Percentiles rank a stretch among this genome's conserved stretches.
Conservation (phyloP, 64 coral and sea anemone genomes). For the Montipora efflorescens region DNA sequence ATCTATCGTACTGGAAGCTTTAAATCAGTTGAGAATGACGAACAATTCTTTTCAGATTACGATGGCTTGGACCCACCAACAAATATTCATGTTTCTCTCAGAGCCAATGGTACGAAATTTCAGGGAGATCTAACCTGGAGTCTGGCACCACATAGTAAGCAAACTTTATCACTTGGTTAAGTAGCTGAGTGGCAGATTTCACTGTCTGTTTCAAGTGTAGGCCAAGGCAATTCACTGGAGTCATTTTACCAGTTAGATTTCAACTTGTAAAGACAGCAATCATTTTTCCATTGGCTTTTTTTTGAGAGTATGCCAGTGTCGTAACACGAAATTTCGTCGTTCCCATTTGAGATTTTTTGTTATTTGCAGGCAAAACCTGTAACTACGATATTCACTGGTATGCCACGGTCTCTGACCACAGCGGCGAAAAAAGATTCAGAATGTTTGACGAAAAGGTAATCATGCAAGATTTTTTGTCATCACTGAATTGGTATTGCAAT, state of each 20-base stretch:
- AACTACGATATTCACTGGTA: constrained; percentile 10
- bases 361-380: constrained; percentile 16
- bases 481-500: no score
- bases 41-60: neutral
- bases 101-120: neutral
- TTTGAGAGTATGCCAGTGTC: no score
- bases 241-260: no score
- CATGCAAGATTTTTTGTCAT: no score
- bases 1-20: no score
- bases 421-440: neutral
- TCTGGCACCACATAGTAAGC: constrained; percentile 15
- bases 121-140: constrained; percentile 13
- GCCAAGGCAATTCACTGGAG: no score
- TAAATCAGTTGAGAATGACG: no score
- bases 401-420: neutral
- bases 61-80: constrained; percentile 20
- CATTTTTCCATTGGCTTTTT: no score
- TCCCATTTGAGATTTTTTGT: neutral
- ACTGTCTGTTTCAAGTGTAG: no score
- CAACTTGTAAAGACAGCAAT: no score
- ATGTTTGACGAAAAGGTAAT: neutral
- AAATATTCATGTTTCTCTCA: neutral
- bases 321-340: no score
- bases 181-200: no score
- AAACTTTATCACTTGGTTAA: neutral